Evolutionary conservation across 2,888 invertebrate species (phyloP), one percentile per base, ranked within the genome.

Genomic region (Neria commutata): DNA sequence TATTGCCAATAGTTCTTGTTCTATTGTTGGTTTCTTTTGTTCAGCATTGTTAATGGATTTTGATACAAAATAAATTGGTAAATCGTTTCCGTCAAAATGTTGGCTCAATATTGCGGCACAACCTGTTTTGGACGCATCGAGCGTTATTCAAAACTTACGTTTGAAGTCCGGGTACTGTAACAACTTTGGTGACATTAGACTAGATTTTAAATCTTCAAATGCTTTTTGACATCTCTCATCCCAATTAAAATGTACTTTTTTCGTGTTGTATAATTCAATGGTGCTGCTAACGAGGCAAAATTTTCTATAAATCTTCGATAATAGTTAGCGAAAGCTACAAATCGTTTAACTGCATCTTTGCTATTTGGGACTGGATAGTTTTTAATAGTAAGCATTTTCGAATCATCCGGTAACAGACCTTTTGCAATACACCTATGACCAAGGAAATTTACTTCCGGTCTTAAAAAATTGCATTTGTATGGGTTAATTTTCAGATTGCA

Each of bases 41-140:
- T n/a, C n/a, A n/a, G n/a, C n/a, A n/a, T n/a, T n/a, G n/a, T n/a
- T n/a, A n/a, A n/a, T n/a, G n/a, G n/a, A n/a, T n/a, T n/a, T n/a
- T n/a, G n/a, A n/a, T n/a, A n/a, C n/a, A n/a, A n/a, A n/a, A n/a
- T n/a, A n/a, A n/a, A n/a, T n/a, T n/a, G n/a, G n/a, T n/a, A 65
- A 23, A 58, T 56, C 16, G 65, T 64, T 64, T 53, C 65, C 19
- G 68, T 66, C 2, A 68, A 56, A 1, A 64, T 68, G 26, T 49
- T 56, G 21, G 69, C 66, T 49, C 64, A 65, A 66, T 69, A 71
- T n/a, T 67, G 58, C 33, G 57, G 19, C 19, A 68, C 17, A 49
- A 14, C 6, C 47, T 34, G 11, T 46, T 19, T 52, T 16, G 21
- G 3, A 37, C 40, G 17, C 14, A 21, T 16, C 40, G 17, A 29